phyloP scores from a whole-genome alignment of 2,113 vertebrate genomes.

The Symphodus melops region DNA sequence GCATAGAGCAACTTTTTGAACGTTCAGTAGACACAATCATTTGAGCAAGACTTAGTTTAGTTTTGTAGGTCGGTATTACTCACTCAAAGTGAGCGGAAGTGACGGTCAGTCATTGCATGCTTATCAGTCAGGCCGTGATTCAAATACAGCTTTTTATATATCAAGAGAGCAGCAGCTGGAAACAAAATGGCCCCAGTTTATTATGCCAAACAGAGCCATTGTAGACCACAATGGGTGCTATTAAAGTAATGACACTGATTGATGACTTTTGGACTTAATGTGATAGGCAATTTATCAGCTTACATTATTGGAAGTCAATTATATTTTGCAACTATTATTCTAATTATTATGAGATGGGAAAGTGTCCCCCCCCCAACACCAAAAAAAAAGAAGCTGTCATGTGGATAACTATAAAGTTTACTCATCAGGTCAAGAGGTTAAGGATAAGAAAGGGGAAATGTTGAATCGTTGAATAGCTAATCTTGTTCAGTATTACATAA shows the following conservation, averaged over 20 bases:
- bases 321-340: not conserved
- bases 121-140: conserved; percentile 12
- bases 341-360: not conserved
- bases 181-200: not conserved
- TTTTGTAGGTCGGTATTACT: not conserved
- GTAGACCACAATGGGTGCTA: not conserved
- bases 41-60: not conserved
- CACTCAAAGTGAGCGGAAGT: conserved; percentile 35
- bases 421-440: not conserved
- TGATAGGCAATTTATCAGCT: not conserved
- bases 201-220: not conserved
- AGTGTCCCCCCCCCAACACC: too few species aligned
- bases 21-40: not conserved
- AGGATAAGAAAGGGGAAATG: not conserved
- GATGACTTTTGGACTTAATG: not conserved
- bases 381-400: not conserved
- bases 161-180: not conserved
- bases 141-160: not conserved
- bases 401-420: not conserved
- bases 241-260: not conserved
- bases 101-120: conserved; percentile 9
- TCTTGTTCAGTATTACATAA: not conserved
- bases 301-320: not conserved
- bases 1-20: too few species aligned
- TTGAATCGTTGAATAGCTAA: not conserved